Evolutionary conservation across 2,888 invertebrate genomes (phyloP).

Genomic region (Ditylenchus weischeri): DNA sequence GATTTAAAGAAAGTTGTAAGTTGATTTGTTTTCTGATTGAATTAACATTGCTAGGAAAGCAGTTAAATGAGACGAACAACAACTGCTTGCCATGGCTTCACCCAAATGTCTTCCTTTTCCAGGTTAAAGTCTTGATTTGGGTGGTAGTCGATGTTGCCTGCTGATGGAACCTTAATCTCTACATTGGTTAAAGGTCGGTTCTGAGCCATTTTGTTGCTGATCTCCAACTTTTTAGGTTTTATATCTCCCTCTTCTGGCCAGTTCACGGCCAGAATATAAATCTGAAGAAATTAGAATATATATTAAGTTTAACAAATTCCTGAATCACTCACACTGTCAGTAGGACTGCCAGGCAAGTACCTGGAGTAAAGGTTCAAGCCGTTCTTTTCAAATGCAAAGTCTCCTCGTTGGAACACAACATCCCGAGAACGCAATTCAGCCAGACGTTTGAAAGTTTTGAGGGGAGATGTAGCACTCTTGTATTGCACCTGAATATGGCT

Average conservation of each 20-base stretch:
- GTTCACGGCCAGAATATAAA: conserved; percentile 26
- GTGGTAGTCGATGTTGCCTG: conserved; percentile 5
- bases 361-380: conserved; percentile 19
- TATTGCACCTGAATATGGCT: conserved; percentile 12
- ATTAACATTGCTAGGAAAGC: too few species aligned
- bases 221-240: background rate
- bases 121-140: background rate
- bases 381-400: conserved; percentile 1
- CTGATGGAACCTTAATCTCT: conserved; percentile 5
- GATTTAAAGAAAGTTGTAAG: too few species aligned
- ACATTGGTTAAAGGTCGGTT: background rate
- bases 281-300: conserved; percentile 20
- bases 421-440: conserved; percentile 25
- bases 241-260: conserved; percentile 13
- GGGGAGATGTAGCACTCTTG: conserved; percentile 8
- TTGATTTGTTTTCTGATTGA: too few species aligned
- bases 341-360: conserved; percentile 14
- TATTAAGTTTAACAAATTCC: conserved; percentile 4
- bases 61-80: background rate
- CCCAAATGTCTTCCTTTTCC: background rate
- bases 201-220: background rate
- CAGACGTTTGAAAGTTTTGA: conserved; percentile 24
- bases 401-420: conserved; percentile 27
- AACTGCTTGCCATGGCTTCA: background rate
- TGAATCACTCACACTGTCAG: background rate